Conservation (phyloP, 2,113 vertebrate species). For the Scomber scombrus region DNA sequence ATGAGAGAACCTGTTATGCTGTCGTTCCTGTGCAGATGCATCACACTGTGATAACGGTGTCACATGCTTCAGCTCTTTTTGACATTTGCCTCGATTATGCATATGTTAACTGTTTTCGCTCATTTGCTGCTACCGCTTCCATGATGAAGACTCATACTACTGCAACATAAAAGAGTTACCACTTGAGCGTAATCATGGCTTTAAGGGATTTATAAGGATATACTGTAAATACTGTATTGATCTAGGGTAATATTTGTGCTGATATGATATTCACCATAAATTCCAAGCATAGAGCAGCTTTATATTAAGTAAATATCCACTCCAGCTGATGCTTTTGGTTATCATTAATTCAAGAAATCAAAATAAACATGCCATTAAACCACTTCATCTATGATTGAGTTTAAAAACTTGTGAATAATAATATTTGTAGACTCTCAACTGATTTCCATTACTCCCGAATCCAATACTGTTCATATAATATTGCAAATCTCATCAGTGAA, state of each 20-base stretch:
- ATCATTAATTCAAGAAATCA: conserved; percentile 11
- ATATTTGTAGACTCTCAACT: not conserved
- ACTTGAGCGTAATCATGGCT: not conserved
- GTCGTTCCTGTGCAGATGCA: conserved; percentile 42
- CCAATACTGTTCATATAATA: conserved; percentile 1
- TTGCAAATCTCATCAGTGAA: conserved; percentile 28
- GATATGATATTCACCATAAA: not conserved
- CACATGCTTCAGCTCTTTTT: conserved; percentile 57
- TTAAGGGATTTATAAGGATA: not conserved
- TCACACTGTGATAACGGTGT: conserved; percentile 61
- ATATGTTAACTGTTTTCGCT: conserved; percentile 56
- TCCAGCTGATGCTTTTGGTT: not conserved
- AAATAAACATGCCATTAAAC: conserved; percentile 9
- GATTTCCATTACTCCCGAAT: conserved; percentile 3
- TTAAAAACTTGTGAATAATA: conserved; percentile 2
- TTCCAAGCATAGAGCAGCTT: conserved; percentile 6
- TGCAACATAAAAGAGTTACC: not conserved
- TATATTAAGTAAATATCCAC: not conserved
- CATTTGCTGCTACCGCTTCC: conserved; percentile 6
- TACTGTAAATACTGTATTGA: not conserved
- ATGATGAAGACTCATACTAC: conserved; percentile 4
- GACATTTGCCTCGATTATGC: conserved; percentile 68
- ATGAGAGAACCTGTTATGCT: conserved; percentile 43
- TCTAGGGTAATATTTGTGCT: not conserved
- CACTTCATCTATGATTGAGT: conserved; percentile 1